phyloP scores from a whole-genome alignment of 1,140 invertebrate species.

The Drosophila arawakana region DNA sequence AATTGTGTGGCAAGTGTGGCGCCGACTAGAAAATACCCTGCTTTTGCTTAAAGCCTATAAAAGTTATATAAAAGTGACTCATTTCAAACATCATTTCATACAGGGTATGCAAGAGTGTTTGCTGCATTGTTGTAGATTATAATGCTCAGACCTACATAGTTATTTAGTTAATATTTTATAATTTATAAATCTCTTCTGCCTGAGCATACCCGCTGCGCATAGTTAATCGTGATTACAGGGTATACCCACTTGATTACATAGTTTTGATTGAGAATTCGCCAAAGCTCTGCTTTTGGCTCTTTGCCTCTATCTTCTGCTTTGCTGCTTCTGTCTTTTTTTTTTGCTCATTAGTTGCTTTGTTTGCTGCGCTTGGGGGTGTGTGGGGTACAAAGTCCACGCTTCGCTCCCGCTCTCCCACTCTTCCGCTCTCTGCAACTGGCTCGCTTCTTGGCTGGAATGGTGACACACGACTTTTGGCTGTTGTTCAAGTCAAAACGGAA shows the following conservation, averaged over 20 bases:
- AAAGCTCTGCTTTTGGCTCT: neutral
- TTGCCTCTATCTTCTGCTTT: neutral
- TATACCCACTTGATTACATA: slow-evolving; percentile 5
- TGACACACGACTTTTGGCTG: slow-evolving; percentile 28
- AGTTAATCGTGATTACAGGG: neutral
- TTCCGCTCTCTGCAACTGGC: neutral
- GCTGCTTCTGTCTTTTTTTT: slow-evolving; percentile 1
- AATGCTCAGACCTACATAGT: no score
- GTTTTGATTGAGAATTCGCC: slow-evolving; percentile 22
- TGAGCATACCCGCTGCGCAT: no score
- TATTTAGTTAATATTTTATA: no score
- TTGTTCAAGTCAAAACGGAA: slow-evolving; percentile 44
- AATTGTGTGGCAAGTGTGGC: neutral
- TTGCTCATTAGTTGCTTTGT: slow-evolving; percentile 43
- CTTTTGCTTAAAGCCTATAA: neutral
- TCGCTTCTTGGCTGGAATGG: neutral
- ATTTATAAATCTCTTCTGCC: no score
- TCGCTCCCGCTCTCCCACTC: neutral
- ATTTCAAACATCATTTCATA: no score
- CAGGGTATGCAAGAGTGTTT: no score
- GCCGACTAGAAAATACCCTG: slow-evolving; percentile 10
- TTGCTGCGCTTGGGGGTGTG: slow-evolving; percentile 10
- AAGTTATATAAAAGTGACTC: no score
- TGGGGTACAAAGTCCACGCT: slow-evolving; percentile 4
- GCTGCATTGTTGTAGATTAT: no score